These are phyloP conservation scores for Eolophus roseicapilla DNA, from an alignment of 2,113 vertebrate species.

Conservation along the genomic window DNA sequence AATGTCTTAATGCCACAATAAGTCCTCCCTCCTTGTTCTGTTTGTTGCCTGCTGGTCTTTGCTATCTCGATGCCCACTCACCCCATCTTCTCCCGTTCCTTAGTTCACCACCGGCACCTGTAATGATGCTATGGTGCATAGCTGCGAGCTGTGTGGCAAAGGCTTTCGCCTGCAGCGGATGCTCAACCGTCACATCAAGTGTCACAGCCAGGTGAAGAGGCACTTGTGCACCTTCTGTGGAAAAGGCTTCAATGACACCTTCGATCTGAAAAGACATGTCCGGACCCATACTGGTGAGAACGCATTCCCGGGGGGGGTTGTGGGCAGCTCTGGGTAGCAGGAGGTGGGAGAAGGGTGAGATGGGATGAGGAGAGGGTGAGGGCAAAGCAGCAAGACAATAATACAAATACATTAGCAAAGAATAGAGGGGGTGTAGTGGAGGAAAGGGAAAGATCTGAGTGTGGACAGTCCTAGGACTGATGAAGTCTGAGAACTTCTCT, in stretches of 20 bases:
- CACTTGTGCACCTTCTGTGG: slow-evolving; percentile 85
- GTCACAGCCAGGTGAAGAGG: slow-evolving; percentile 83
- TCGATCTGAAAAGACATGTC: slow-evolving; percentile 83
- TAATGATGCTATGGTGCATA: slow-evolving; percentile 54
- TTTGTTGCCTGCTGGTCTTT: not conserved
- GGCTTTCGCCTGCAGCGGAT: slow-evolving; percentile 82
- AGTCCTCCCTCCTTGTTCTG: not conserved
- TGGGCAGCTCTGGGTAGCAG: fast-evolving
- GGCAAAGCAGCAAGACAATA: not conserved
- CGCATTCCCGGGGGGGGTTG: fast-evolving
- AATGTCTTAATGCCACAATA: not conserved
- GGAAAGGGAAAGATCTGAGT: fast-evolving
- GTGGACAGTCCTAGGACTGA: not conserved
- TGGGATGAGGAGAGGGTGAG: not conserved
- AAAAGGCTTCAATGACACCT: slow-evolving; percentile 87
- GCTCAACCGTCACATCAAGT: slow-evolving; percentile 86
- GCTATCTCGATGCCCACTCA: not conserved
- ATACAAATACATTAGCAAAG: not conserved
- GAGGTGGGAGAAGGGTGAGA: not conserved
- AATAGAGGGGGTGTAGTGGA: not conserved
- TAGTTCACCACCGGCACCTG: slow-evolving; percentile 80
- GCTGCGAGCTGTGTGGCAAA: slow-evolving; percentile 81
- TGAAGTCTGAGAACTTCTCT: not conserved
- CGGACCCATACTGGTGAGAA: slow-evolving; percentile 85
- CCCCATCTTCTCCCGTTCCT: not conserved